Evolutionary conservation across 1,140 invertebrate genomes (phyloP), one percentile per base, ranked within the genome.

Genomic region (Caenorhabditis latens): DNA sequence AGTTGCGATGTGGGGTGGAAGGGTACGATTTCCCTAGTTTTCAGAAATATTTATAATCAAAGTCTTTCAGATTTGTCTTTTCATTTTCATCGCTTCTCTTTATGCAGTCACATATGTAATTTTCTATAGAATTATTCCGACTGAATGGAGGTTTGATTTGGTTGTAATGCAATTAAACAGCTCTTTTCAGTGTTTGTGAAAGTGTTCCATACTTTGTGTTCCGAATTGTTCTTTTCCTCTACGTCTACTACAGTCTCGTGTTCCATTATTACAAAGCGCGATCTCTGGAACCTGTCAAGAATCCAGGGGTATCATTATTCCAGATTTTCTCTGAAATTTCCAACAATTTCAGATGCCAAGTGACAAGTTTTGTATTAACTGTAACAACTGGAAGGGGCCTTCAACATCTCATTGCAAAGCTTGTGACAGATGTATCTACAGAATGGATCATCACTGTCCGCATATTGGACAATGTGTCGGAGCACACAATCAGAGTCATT

Each of bases 401-500:
- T 48, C 71, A n/a, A 79, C 71, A 24, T 79, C 71, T 8, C 71
- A 79, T 32, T 79, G 71, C 46, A 50, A 48, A 21, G 71, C 71
- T 24, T 79, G 71, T 50, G 71, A 50, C 21, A n/a, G 14, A 21
- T 79, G 71, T 79, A 79, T 79, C 43, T 79, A 79, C 46, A 19
- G 71, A 19, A 50, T 79, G 71, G 71, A 79, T 79, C 71, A 79
- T 14, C 71, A 79, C 46, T 79, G 71, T 53, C 71, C 71, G 9
- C 71, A 79, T 53, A 79, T 79, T 43, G 71, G 71, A 21, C 71
- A 79, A 79, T 79, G 71, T 14, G 71, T 79, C 24, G 71, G 71
- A 79, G 71, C 71, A 79, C 71, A 79, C 21, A 79, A 79, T 79
- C 71, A 79, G 14, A 79, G 71, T n/a, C 71, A 79, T 53, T 79